Percentiles rank a stretch among this genome's conserved stretches.
Conservation (phyloP, 2,888 invertebrate genomes). For the Phalangium opilio region DNA sequence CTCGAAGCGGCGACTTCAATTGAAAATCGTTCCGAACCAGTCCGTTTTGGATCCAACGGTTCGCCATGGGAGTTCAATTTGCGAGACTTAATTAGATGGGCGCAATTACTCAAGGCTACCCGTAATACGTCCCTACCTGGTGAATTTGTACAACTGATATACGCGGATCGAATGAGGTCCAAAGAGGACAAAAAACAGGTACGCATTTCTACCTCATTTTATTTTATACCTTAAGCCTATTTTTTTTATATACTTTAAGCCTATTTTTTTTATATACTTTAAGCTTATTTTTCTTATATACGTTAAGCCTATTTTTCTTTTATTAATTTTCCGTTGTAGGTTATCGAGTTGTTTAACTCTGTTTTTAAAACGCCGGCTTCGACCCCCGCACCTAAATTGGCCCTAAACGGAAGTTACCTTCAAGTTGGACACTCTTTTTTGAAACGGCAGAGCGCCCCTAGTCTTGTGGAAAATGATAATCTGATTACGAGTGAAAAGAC, state of each 20-base stretch:
- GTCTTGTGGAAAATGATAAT: not conserved
- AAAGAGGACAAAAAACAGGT: slow-evolving; percentile 57
- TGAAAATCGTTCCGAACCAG: slow-evolving; percentile 24
- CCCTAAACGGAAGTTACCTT: slow-evolving; percentile 16
- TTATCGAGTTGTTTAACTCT: slow-evolving; percentile 26
- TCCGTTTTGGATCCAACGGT: slow-evolving; percentile 57
- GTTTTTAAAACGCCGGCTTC: slow-evolving; percentile 38
- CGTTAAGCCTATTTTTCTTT: no score
- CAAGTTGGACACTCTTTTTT: slow-evolving; percentile 31
- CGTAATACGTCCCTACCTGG: slow-evolving; percentile 34
- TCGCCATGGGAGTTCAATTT: slow-evolving; percentile 96
- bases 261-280: no score
- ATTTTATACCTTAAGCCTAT: no score
- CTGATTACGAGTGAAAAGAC: no score
- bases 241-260: no score
- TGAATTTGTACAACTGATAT: slow-evolving; percentile 58
- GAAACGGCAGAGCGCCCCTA: slow-evolving; percentile 3
- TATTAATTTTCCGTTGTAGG: no score
- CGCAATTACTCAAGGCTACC: slow-evolving; percentile 37
- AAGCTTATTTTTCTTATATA: no score
- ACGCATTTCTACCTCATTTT: slow-evolving; percentile 27
- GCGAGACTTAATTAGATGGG: slow-evolving; percentile 86
- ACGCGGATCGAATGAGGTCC: slow-evolving; percentile 71
- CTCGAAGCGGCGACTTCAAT: no score
- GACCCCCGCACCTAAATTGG: slow-evolving; percentile 23